phyloP scores from a whole-genome alignment of 2,797 vertebrate species.

The Odontamblyopus lacepedii region DNA sequence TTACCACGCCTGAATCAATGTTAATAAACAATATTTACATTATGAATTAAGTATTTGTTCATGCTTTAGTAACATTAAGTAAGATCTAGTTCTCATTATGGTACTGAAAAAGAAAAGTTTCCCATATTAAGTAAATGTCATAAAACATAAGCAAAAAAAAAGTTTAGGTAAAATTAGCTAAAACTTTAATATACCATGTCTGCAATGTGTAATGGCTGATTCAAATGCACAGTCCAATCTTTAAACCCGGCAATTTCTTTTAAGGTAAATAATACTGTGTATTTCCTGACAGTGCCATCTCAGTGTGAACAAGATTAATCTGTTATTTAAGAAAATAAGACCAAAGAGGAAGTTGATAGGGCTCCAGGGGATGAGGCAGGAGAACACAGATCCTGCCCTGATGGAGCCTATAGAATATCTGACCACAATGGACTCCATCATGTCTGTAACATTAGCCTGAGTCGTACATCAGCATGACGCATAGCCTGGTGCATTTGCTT shows the following conservation, averaged over 20 bases:
- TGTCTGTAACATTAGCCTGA: constrained; percentile 32
- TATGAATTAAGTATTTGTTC: too few relatives aligned
- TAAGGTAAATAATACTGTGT: constrained; percentile 23
- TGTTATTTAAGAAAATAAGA: constrained; percentile 49
- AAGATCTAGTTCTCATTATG: too few relatives aligned
- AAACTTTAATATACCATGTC: background rate
- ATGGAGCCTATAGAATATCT: constrained; percentile 40
- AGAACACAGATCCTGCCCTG: constrained; percentile 27
- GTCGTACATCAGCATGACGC: constrained; percentile 32
- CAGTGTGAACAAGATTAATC: constrained; percentile 38
- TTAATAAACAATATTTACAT: too few relatives aligned
- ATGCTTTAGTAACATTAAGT: too few relatives aligned
- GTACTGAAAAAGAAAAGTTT: too few relatives aligned
- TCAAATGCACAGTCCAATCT: constrained; percentile 31
- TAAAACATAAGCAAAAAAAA: too few relatives aligned
- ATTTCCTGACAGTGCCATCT: constrained; percentile 28
- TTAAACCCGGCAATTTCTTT: constrained; percentile 4
- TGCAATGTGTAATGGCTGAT: background rate
- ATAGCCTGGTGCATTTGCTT: constrained; percentile 32
- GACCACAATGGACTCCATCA: constrained; percentile 30
- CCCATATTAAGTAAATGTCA: too few relatives aligned
- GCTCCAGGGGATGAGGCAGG: constrained; percentile 32
- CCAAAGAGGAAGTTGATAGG: constrained; percentile 35
- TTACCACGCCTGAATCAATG: too few relatives aligned
- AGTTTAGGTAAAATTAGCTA: background rate